These are phyloP conservation scores for Oenanthe melanoleuca DNA, from an alignment of 2,113 vertebrate genomes.

Conservation along the genomic window DNA sequence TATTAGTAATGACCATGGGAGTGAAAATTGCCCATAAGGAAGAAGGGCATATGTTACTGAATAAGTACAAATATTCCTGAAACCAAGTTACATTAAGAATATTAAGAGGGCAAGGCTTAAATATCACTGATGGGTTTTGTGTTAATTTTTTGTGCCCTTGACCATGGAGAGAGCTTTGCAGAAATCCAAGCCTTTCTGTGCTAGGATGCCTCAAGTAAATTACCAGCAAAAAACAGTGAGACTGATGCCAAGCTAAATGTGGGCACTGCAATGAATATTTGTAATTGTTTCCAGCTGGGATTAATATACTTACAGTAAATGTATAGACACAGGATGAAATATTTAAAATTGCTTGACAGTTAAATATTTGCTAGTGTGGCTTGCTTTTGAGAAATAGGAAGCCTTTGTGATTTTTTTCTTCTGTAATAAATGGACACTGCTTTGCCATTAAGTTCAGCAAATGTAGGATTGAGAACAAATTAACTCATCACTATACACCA, in stretches of 20 bases:
- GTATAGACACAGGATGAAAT: neutral
- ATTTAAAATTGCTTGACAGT: neutral
- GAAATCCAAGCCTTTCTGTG: neutral
- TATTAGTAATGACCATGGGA: neutral
- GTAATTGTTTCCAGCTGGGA: neutral
- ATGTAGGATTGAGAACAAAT: neutral
- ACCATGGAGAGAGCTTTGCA: neutral
- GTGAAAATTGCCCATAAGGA: neutral
- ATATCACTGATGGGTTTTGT: neutral
- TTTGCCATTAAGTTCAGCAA: neutral
- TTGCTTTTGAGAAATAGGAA: neutral
- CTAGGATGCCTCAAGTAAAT: neutral
- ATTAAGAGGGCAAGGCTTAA: neutral
- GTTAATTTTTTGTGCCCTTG: neutral
- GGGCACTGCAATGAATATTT: neutral
- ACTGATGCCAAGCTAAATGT: neutral
- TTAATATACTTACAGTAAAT: conserved; percentile 4
- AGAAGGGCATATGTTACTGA: neutral
- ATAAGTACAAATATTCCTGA: neutral
- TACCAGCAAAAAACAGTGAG: neutral
- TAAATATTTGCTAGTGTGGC: neutral
- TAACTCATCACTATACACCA: neutral
- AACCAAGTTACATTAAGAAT: neutral
- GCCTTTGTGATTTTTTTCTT: neutral
- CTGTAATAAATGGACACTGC: neutral